phyloP scores from a whole-genome alignment of 1,140 invertebrate species.

The Laupala kohalensis region DNA sequence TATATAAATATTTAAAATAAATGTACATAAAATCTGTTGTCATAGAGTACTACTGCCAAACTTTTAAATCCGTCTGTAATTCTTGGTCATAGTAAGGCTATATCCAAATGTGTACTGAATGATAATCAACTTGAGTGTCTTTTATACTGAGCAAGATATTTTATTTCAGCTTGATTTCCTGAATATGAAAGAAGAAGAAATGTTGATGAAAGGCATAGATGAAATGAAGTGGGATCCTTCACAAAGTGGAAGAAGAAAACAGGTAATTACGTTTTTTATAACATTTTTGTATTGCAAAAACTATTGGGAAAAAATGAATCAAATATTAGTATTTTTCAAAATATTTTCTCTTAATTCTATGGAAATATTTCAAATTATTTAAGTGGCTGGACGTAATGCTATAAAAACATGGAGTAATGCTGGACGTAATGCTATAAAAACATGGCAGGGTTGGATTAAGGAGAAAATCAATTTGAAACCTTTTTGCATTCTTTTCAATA shows the following conservation, averaged over 20 bases:
- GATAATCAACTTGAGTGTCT: background rate
- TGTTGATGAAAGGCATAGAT: conserved; percentile 60
- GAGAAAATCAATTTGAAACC: too few species aligned
- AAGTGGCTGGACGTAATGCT: background rate
- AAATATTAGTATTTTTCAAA: background rate
- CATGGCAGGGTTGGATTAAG: too few species aligned
- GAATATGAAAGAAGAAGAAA: conserved; percentile 49
- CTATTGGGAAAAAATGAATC: background rate
- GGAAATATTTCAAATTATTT: background rate
- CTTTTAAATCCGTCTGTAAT: conserved; percentile 4
- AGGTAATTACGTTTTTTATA: conserved; percentile 37
- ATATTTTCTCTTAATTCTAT: background rate
- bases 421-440: too few species aligned
- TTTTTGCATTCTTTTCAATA: too few species aligned
- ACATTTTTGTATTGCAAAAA: background rate
- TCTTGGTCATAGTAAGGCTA: background rate
- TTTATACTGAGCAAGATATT: background rate
- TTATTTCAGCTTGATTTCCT: conserved; percentile 54
- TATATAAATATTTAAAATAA: too few species aligned
- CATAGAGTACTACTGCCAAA: too few species aligned
- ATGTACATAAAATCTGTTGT: too few species aligned
- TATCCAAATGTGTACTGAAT: conserved; percentile 2
- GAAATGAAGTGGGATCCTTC: conserved; percentile 75
- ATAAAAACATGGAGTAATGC: too few species aligned
- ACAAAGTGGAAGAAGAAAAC: conserved; percentile 91